phyloP scores from a whole-genome alignment of 2,888 invertebrate species.

The Mylabris sibirica region DNA sequence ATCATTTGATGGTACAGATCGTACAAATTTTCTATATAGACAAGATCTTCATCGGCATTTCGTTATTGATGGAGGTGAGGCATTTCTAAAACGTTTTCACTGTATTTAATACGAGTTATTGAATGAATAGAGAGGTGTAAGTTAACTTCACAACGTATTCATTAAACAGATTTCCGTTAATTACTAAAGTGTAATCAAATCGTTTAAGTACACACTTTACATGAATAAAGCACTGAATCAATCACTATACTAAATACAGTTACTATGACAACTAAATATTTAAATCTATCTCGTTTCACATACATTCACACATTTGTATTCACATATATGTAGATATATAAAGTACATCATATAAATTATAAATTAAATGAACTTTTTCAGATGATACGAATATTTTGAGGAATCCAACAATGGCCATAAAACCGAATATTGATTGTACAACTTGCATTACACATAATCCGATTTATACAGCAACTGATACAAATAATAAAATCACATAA shows the following conservation, averaged over 20 bases:
- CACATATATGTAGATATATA: not conserved
- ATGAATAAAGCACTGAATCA: slow-evolving; percentile 49
- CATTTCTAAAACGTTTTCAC: slow-evolving; percentile 24
- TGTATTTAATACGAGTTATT: slow-evolving; percentile 35
- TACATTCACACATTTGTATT: not conserved
- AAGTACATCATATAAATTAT: not conserved
- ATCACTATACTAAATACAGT: slow-evolving; percentile 34
- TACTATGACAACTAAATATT: slow-evolving; percentile 41
- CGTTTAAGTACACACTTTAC: slow-evolving; percentile 55
- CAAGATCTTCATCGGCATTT: slow-evolving; percentile 57
- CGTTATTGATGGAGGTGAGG: slow-evolving; percentile 51
- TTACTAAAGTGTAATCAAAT: slow-evolving; percentile 60
- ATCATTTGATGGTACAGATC: slow-evolving; percentile 56
- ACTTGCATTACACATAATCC: slow-evolving; percentile 47
- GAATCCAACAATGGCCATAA: slow-evolving; percentile 46
- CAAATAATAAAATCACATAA: slow-evolving; percentile 46
- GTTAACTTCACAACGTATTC: slow-evolving; percentile 54
- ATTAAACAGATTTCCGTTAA: slow-evolving; percentile 57
- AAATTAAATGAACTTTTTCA: slow-evolving; percentile 37
- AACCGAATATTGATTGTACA: slow-evolving; percentile 49
- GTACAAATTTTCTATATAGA: slow-evolving; percentile 56
- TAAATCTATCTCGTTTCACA: slow-evolving; percentile 13
- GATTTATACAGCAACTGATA: slow-evolving; percentile 39
- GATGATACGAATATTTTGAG: slow-evolving; percentile 45
- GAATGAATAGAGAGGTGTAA: slow-evolving; percentile 49